These are phyloP conservation scores for Nomada fucata DNA, from an alignment of 2,888 invertebrate genomes.

Conservation along the genomic window DNA sequence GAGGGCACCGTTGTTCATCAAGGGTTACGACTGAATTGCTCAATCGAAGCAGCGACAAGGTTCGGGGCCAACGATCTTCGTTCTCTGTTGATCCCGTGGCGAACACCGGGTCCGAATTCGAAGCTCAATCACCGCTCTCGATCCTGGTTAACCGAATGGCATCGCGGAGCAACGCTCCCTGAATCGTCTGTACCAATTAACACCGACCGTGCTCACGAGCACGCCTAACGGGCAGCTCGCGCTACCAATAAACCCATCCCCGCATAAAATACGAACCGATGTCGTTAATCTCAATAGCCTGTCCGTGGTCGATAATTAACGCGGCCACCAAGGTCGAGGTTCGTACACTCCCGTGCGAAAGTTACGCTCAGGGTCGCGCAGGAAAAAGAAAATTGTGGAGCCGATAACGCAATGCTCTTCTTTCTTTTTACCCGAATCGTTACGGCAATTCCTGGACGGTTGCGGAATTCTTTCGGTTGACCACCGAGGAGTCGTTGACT, in stretches of 20 bases:
- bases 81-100: background rate
- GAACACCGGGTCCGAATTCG: background rate
- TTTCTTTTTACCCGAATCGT: no score
- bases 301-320: conserved; percentile 68
- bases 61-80: conserved; percentile 1
- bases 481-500: no score
- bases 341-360: conserved; percentile 56
- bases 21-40: background rate
- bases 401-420: no score
- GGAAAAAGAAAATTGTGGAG: no score
- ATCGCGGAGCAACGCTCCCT: conserved; percentile 27
- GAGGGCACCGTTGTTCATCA: background rate
- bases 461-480: no score
- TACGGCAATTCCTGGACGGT: no score
- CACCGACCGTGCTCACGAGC: conserved; percentile 59
- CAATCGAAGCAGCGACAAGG: conserved; percentile 4
- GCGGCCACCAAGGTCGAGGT: conserved; percentile 61
- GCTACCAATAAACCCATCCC: conserved; percentile 69
- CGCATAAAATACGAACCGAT: conserved; percentile 68
- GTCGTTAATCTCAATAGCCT: conserved; percentile 74
- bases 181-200: conserved; percentile 72
- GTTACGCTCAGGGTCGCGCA: background rate
- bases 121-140: conserved; percentile 38
- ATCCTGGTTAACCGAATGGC: conserved; percentile 40
- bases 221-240: conserved; percentile 48